phyloP scores from a whole-genome alignment of 2,113 vertebrate species.

The Hucho hucho region DNA sequence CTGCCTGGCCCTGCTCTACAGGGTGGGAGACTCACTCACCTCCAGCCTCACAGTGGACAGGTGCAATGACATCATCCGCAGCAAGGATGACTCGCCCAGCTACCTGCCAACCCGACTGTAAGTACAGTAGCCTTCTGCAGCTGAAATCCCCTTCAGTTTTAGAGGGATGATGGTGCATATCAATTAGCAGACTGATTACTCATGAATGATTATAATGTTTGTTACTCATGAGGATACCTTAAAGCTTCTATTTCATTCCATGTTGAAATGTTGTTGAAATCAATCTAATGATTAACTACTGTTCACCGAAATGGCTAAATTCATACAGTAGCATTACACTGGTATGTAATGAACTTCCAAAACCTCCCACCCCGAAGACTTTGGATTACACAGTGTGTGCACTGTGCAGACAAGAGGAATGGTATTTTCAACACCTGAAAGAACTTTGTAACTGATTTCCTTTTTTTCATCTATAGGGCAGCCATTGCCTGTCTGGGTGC shows the following conservation, averaged over 20 bases:
- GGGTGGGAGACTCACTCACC: constrained; percentile 83
- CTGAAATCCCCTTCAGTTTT: neutral
- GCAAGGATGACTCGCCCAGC: constrained; percentile 94
- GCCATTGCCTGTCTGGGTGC: constrained; percentile 89
- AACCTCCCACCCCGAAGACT: accelerated
- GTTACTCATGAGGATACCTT: too few species aligned
- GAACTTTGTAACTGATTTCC: neutral
- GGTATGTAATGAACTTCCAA: neutral
- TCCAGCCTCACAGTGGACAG: constrained; percentile 85
- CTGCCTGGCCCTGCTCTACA: constrained; percentile 85
- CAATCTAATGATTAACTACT: neutral
- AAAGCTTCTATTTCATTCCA: neutral
- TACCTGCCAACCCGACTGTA: constrained; percentile 91
- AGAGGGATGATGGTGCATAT: neutral
- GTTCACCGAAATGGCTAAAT: neutral
- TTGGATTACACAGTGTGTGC: too few species aligned
- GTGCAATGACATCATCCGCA: constrained; percentile 92
- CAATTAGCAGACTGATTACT: too few species aligned
- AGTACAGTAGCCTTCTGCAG: constrained; percentile 54
- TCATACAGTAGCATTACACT: neutral
- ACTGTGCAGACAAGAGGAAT: too few species aligned
- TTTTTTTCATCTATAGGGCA: constrained; percentile 75
- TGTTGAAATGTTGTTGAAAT: neutral
- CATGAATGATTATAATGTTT: too few species aligned
- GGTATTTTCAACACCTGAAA: neutral